Conservation (phyloP, 2,113 vertebrate species). For the Limanda limanda region DNA sequence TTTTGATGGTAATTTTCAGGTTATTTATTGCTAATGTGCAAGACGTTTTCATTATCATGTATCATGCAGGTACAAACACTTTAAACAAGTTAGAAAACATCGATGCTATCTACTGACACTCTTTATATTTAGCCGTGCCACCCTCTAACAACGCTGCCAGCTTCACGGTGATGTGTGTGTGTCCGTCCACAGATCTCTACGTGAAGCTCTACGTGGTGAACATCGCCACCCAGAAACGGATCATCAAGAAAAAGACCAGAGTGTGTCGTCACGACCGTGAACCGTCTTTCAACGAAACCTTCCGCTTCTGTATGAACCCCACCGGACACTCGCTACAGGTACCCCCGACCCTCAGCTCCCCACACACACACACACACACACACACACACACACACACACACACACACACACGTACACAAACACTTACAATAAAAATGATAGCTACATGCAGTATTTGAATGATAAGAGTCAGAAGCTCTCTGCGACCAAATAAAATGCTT, state of each 20-base stretch:
- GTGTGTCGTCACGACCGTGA: constrained; percentile 98
- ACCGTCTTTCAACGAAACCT: constrained; percentile 97
- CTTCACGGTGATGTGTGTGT: not conserved
- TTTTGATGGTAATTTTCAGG: too few relatives aligned
- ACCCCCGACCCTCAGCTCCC: not conserved
- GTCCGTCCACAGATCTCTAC: constrained; percentile 88
- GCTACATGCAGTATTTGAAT: not conserved
- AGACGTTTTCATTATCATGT: too few relatives aligned
- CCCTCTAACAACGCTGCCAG: too few relatives aligned
- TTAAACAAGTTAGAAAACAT: not conserved
- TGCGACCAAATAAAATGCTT: too few relatives aligned
- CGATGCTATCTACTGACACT: too few relatives aligned
- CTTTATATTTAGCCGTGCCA: too few relatives aligned
- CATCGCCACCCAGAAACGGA: constrained; percentile 94
- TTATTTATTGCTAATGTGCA: too few relatives aligned
- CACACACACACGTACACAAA: too few relatives aligned
- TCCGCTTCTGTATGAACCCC: constrained; percentile 96
- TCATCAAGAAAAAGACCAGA: constrained; percentile 99
- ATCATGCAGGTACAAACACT: too few relatives aligned
- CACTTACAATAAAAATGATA: not conserved
- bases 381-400: too few relatives aligned
- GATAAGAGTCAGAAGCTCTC: too few relatives aligned
- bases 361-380: too few relatives aligned
- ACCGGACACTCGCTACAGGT: constrained; percentile 87
- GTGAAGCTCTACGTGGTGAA: constrained; percentile 98